Base-by-base conservation (phyloP, 2,797 vertebrate genomes). In the Tamandua tetradactyla region DNA sequence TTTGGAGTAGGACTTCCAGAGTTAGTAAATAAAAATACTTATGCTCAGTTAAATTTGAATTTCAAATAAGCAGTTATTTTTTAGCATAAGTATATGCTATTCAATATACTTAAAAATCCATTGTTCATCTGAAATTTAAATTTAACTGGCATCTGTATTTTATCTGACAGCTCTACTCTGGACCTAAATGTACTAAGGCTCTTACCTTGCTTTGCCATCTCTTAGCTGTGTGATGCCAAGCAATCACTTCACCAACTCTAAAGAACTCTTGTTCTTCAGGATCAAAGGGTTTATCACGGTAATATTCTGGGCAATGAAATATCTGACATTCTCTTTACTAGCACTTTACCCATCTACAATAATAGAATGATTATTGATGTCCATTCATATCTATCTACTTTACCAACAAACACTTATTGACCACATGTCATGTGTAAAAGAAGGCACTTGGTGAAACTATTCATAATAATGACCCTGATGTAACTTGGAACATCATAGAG, bases 341-440 rank as follows among this genome's bases (percentile, higher is more conserved):
- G 42, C 25, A 83, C 7, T 86, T 94, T 81, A 88, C 44, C 22
- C 68, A 66, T 71, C 61, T 88, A 64, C 0, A 79, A 74, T 85
- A 92, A 85, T 49, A 44, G 35, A 87, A 37, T 86, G 72, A 92
- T 95, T 93, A 93, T 82, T 92, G 80, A 82, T 66, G 20, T 91
- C 61, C 52, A 79, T 81, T 95, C 57, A 40, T 82, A 84, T 68
- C 49, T 85, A 82, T 37, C n/a, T 17, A 59, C 52, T 90, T 92
- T 89, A 71, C 57, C 59, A 96, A 87, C 44, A 95, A 95, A 95
- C 61, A 84, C 13, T 80, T 95, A 91, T 57, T 96, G 49, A 96
- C 5, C 22, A 81, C 14, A 55, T 86, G 83, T 91, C 89, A 93
- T 62, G 40, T 89, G 37, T 85, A 84, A 95, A 94, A 84, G 57